Evolutionary conservation across 2,888 invertebrate genomes (phyloP).

Genomic region (Agriopis leucophaearia): DNA sequence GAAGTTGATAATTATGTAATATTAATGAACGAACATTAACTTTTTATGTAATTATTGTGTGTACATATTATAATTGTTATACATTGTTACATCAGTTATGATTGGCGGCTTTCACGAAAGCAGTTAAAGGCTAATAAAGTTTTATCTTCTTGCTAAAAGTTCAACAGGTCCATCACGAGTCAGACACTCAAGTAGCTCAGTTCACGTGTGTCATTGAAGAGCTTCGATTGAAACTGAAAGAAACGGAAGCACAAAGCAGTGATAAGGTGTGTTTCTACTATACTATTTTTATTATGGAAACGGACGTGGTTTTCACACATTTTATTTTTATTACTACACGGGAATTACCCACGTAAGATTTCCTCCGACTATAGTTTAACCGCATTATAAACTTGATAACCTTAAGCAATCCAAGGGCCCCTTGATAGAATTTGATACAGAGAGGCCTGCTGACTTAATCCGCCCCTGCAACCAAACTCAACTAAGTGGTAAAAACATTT

Average conservation of each 20-base stretch:
- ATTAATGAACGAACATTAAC: slow-evolving; percentile 1
- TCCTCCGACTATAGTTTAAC: no score
- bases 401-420: no score
- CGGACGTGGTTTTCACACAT: no score
- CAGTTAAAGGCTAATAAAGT: background rate
- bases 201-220: slow-evolving; percentile 75
- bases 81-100: slow-evolving; percentile 7
- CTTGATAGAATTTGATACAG: no score
- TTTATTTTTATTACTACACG: no score
- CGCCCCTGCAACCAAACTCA: no score
- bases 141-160: slow-evolving; percentile 53
- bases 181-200: slow-evolving; percentile 76
- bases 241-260: slow-evolving; percentile 66
- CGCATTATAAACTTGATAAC: no score
- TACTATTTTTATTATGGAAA: no score
- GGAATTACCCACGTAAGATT: no score
- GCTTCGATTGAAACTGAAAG: slow-evolving; percentile 66
- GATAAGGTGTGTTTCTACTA: slow-evolving; percentile 74
- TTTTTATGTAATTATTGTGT: slow-evolving; percentile 1
- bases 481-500: no score
- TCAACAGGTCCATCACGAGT: slow-evolving; percentile 72
- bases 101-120: background rate
- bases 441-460: no score
- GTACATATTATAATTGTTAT: background rate
- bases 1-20: slow-evolving; percentile 7